Conservation (phyloP, 2,113 vertebrate genomes). For the Pristiophorus japonicus region DNA sequence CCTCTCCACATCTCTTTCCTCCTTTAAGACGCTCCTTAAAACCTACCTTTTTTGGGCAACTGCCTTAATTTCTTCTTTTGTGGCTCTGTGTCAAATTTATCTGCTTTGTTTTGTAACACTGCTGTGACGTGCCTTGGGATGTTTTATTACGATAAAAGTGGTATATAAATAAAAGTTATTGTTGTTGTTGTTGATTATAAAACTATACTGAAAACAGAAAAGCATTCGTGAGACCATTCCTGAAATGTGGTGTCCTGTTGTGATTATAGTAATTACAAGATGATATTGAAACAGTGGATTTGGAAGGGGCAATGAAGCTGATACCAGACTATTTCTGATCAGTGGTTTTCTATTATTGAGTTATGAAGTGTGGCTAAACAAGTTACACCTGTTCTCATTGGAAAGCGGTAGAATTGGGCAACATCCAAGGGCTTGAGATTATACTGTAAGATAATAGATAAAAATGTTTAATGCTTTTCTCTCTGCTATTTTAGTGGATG, state of each 20-base stretch:
- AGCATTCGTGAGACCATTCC: not conserved
- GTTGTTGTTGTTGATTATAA: no score
- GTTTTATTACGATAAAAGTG: no score
- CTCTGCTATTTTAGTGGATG: not conserved
- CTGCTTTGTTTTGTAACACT: no score
- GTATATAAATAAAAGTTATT: no score
- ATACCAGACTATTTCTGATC: not conserved
- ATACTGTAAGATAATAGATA: not conserved
- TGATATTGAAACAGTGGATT: not conserved
- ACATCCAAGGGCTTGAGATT: not conserved
- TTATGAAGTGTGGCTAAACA: not conserved
- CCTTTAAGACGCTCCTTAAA: no score
- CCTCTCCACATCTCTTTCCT: no score
- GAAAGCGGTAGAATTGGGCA: not conserved
- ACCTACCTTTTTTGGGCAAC: no score
- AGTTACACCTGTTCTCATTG: not conserved
- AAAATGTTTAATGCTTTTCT: not conserved
- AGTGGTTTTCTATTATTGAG: not conserved
- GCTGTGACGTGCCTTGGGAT: no score
- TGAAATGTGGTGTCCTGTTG: not conserved
- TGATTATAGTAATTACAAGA: not conserved
- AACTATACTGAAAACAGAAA: not conserved
- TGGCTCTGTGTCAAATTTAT: no score
- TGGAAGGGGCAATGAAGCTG: not conserved
- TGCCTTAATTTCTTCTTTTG: no score